Base-by-base conservation (phyloP, 1,140 invertebrate species). In the Apis florea region DNA sequence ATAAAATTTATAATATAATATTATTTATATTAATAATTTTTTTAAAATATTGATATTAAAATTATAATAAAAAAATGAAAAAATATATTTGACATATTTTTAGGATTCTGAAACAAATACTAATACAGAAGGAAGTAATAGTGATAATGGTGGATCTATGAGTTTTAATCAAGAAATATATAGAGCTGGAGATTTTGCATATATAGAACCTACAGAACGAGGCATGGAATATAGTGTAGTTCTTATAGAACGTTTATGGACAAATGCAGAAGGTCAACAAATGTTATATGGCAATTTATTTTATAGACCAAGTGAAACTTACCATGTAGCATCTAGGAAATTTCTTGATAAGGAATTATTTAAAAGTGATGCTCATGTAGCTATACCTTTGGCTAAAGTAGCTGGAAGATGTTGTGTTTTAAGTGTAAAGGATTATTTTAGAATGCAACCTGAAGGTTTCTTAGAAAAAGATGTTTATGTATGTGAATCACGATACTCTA, bases 301-400 rank as follows among this genome's bases (percentile, higher is more conserved):
- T 83, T 93, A 94, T 73, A 94, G 96, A 56, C 98, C 98, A 0
- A 96, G 97, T 89, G 98, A 99, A 94, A 99, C 99, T 0, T 99
- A 97, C 94, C 99, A 99, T 93, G 95, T 99, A 6, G 96, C 98
- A 11, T 98, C 98, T 4, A 95, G 98, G 86, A 99, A 98, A 94
- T 99, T 99, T 93, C 94, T 99, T 0, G 97, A 99, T 89, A 97
- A 99, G 92, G 98, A 99, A 93, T 96, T 99, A 19, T 99, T 99
- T 91, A 98, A 99, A 93, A 99, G 97, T 82, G 98, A 99, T 85
- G 95, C 96, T 81, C 96, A 97, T 89, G 95, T 97, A 84, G 97
- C 96, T 9, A 95, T 98, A 24, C 96, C 97, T 0, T 94, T 99
- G 85, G 96, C 96, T 82, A 97, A 98, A 91, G 96, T 99, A 31